phyloP scores from a whole-genome alignment of 2,797 vertebrate species.

The Malurus leucopterus region DNA sequence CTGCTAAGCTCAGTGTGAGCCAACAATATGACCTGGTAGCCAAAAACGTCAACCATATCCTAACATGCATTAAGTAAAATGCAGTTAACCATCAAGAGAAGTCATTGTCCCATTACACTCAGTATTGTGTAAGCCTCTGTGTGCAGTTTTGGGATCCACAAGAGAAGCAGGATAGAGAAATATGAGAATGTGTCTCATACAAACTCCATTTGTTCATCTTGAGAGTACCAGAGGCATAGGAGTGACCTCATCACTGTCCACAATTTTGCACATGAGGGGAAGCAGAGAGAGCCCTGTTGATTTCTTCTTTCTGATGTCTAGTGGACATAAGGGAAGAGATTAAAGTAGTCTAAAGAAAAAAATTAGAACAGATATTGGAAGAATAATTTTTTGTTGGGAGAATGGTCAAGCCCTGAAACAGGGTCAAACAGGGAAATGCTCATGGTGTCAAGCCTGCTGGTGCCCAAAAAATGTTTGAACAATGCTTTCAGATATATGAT shows the following conservation, averaged over 20 bases:
- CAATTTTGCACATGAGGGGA: background rate
- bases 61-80: background rate
- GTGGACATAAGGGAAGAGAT: background rate
- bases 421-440: background rate
- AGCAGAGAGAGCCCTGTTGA: background rate
- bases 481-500: background rate
- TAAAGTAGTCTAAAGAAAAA: background rate
- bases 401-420: background rate
- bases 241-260: accelerated
- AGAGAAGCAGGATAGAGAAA: background rate
- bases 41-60: background rate
- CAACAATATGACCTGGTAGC: background rate
- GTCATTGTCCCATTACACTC: background rate
- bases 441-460: background rate
- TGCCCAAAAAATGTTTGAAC: background rate
- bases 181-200: background rate
- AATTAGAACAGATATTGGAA: background rate
- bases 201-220: background rate
- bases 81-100: background rate
- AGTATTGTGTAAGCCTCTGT: background rate
- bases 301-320: background rate
- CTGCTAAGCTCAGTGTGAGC: background rate
- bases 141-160: background rate
- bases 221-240: background rate
- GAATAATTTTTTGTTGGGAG: background rate